Base-by-base conservation (phyloP, 92 coral and sea anemone genomes). In the Porites divaricata region DNA sequence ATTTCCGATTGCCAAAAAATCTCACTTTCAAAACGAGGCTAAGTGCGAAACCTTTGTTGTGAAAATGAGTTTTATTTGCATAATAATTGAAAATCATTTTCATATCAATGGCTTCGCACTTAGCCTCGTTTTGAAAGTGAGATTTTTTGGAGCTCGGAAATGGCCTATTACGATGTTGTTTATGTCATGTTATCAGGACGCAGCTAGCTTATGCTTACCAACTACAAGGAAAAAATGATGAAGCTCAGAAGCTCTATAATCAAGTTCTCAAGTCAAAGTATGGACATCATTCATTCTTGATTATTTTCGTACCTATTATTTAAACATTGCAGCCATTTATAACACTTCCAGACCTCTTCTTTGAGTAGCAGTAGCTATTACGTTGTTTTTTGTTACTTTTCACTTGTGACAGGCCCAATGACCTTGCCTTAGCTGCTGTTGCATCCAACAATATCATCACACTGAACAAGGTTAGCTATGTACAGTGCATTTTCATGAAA, bases 191-290 rank as follows among this genome's bases (percentile, higher is more conserved):
- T 24, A 69, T 41, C 83, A 94, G 99, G 78, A 90, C 95, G 1
- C 99, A 94, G 88, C 92, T 91, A 57, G 99, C 98, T 25, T 96
- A 89, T 70, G 74, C 98, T 5, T 86, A 88, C 80, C 99, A 96
- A 63, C 70, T 92, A 51, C 95, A 92, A 78, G 98, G 99, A 13
- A 87, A 87, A 70, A 93, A 89, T 70, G 97, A 95, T 59, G 98
- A 96, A 23, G 98, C 99, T 14, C 92, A 95, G 94, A 96, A 93
- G 76, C 86, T 96, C 2, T 96, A 96, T 83, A 96, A 96, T 72
- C 98, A 95, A 87, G 99, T 96, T 77, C 93, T 96, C 23, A 96
- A 96, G 67, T 94, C 95, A 64, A 96, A 92, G 99, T 96, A 88
- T 45, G 86, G 22, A 53, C 21, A 53, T 10, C 15, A 54, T 51